Percentiles rank a stretch among this genome's conserved stretches.
Evolutionary conservation across 2,888 invertebrate genomes (phyloP).

Genomic region (Eulithis prunata): DNA sequence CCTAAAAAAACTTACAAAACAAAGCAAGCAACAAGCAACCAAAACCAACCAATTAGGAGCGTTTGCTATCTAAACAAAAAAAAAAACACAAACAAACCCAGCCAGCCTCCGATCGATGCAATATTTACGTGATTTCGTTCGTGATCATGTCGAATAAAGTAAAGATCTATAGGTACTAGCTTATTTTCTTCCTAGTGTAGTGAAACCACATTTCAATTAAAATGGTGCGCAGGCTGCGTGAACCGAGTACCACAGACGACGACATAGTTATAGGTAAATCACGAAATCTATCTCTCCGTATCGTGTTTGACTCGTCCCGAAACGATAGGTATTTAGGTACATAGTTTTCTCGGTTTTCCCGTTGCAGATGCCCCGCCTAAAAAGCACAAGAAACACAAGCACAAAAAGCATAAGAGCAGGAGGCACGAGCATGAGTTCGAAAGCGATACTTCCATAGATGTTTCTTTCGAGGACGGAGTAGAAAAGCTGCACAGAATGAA

Average conservation of each 20-base stretch:
- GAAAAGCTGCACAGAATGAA: conserved; percentile 82
- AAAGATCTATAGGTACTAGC: too few relatives aligned
- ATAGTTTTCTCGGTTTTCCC: conserved; percentile 28
- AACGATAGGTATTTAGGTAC: conserved; percentile 2
- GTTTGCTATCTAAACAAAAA: too few relatives aligned
- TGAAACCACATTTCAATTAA: conserved; percentile 7
- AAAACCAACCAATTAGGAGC: too few relatives aligned
- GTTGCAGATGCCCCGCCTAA: conserved; percentile 78
- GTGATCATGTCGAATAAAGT: too few relatives aligned
- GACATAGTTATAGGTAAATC: conserved; percentile 77
- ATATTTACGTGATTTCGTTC: too few relatives aligned
- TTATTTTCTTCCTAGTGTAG: not conserved
- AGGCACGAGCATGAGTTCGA: conserved; percentile 82
- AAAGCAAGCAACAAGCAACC: too few relatives aligned
- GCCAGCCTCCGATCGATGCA: too few relatives aligned
- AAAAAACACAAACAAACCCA: too few relatives aligned
- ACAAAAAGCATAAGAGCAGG: conserved; percentile 84
- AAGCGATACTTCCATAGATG: conserved; percentile 80
- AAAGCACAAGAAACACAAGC: conserved; percentile 87
- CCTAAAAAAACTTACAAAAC: too few relatives aligned
- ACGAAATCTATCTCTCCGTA: conserved; percentile 24
- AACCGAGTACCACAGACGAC: conserved; percentile 77
- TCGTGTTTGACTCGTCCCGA: conserved; percentile 17
- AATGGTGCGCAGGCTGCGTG: conserved; percentile 77
- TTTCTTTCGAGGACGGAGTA: conserved; percentile 74